Percentiles rank a stretch among this genome's conserved stretches.
These are phyloP conservation scores for Drosophila malerkotliana DNA, from an alignment of 1,140 invertebrate genomes.

Conservation along the genomic window DNA sequence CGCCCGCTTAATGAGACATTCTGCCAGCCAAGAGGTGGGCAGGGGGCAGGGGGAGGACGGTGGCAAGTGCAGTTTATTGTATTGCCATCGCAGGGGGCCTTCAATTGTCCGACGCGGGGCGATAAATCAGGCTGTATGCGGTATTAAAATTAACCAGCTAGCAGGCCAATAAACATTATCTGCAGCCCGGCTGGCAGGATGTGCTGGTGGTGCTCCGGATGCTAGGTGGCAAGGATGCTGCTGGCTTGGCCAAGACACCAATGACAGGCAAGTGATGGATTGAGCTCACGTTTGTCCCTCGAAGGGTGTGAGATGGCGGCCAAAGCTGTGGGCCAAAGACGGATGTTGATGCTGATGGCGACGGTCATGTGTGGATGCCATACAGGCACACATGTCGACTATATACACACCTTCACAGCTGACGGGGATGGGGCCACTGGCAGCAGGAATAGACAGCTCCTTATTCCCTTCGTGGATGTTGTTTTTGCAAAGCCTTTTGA, in stretches of 20 bases:
- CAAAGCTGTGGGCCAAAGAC: slow-evolving; percentile 44
- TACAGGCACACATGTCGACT: slow-evolving; percentile 13
- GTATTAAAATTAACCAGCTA: slow-evolving; percentile 81
- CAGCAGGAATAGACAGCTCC: slow-evolving; percentile 1
- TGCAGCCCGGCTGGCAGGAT: slow-evolving; percentile 21
- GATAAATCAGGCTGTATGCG: slow-evolving; percentile 69
- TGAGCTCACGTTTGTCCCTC: slow-evolving; percentile 63
- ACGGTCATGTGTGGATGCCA: slow-evolving; percentile 55
- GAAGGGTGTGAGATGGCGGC: slow-evolving; percentile 4
- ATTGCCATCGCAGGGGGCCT: slow-evolving; percentile 54
- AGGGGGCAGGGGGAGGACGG: background rate
- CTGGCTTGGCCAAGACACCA: slow-evolving; percentile 61
- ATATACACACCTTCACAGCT: slow-evolving; percentile 37
- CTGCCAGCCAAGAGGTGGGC: slow-evolving; percentile 13
- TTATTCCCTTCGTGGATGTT: slow-evolving; percentile 20
- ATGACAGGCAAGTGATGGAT: slow-evolving; percentile 77
- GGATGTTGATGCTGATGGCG: slow-evolving; percentile 65
- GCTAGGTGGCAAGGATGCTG: background rate
- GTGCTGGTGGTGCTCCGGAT: slow-evolving; percentile 1
- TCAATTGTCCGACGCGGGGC: slow-evolving; percentile 57
- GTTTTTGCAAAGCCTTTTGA: slow-evolving; percentile 66
- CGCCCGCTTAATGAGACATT: slow-evolving; percentile 69
- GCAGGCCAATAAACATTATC: slow-evolving; percentile 80
- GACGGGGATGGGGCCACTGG: background rate
- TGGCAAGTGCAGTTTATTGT: slow-evolving; percentile 76